Base-by-base conservation (phyloP, 2,888 invertebrate species). In the Drosophila melanocephala region DNA sequence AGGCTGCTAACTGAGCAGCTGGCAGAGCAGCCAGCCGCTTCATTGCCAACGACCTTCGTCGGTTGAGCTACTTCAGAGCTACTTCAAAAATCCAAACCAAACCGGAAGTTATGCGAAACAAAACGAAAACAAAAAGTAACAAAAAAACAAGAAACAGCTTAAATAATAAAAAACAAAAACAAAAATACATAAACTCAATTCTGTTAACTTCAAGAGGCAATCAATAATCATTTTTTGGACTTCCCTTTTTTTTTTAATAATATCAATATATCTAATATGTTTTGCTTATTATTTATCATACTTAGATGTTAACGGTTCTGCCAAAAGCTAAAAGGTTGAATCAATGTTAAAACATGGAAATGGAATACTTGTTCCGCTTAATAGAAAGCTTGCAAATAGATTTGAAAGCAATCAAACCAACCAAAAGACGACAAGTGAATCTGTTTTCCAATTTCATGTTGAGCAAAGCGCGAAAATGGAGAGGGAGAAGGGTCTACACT, bases 31-130 rank as follows among this genome's bases (percentile, higher is more conserved):
- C 10, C 62, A 50, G 57, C 37, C 16, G 53, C 42, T 68, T 68
- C 67, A 64, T 64, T 84, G 77, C 69, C 66, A 69, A 63, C 65
- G 89, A 82, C 86, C 89, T 87, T 87, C 89, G 77, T 12, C 59
- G 50, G 74, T 55, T 83, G 77, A 70, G 79, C 76, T 76, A 85
- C 77, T 77, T 89, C 75, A 82, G 75, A 69, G 75, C 73, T 80
- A 70, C 73, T 78, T 79, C 76, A 60, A 82, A 82, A 76, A 81
- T 73, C 33, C 37, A 16, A 50, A 9, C 47, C 74, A 56, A 75
- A 62, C 77, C 89, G 87, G 87, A 87, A 87, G 85, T 79, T 50
- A 68, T 32, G 63, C 62, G 35, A 58, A 73, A 56, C 60, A 32
- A 53, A 64, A 30, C 50, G 19, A 66, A 68, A 39, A 63, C 63